phyloP scores from a whole-genome alignment of 2,113 vertebrate genomes.

The Oceanodroma tethys region DNA sequence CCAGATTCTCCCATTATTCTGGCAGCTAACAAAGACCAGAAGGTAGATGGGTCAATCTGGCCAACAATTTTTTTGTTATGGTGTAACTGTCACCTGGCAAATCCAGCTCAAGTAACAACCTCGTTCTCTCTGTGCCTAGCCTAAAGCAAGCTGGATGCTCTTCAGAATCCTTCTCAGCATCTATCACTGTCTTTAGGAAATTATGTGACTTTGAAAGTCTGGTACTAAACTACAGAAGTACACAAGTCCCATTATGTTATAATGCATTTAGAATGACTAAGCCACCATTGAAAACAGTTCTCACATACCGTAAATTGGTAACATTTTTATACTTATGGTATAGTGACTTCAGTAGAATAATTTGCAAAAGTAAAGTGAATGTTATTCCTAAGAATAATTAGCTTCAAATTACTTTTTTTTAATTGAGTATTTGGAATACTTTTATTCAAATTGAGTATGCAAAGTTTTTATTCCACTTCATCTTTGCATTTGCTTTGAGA shows the following conservation, averaged over 20 bases:
- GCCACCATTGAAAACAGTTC: not conserved
- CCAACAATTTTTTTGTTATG: not conserved
- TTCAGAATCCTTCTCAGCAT: not conserved
- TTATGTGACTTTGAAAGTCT: not conserved
- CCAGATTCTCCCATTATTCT: not conserved
- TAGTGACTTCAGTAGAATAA: not conserved
- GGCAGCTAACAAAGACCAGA: conserved; percentile 29
- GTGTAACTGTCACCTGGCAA: not conserved
- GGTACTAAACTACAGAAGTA: not conserved
- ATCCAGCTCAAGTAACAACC: not conserved
- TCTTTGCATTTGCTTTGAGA: conserved; percentile 28
- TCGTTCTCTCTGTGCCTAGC: not conserved
- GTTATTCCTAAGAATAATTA: not conserved
- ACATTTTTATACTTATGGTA: not conserved
- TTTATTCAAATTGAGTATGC: not conserved
- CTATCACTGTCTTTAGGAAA: not conserved
- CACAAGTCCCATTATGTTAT: not conserved
- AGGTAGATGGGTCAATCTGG: conserved; percentile 33
- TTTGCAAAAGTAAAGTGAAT: not conserved
- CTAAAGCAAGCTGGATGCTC: not conserved
- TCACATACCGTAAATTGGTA: not conserved
- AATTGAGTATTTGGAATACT: not conserved
- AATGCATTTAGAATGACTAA: not conserved
- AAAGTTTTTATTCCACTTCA: not conserved
- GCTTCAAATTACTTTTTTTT: not conserved